phyloP scores from a whole-genome alignment of 2,888 invertebrate species.

The Chrysotoxum bicinctum region DNA sequence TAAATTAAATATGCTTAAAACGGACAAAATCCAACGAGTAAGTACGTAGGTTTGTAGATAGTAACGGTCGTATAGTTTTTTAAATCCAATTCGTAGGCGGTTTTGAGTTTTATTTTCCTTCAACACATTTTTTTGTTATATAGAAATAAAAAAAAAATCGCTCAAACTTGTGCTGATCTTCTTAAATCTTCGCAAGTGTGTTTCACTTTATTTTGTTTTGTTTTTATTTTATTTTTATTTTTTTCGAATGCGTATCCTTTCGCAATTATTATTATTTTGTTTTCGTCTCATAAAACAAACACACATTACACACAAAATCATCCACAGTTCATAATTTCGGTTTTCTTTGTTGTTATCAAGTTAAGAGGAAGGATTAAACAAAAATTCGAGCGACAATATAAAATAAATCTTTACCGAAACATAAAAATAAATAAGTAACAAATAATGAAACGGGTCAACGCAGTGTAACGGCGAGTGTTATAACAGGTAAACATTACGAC shows the following conservation, averaged over 20 bases:
- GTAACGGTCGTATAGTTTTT: neutral
- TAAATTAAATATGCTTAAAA: neutral
- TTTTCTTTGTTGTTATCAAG: neutral
- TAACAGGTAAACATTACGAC: slow-evolving; percentile 42
- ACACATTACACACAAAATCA: neutral
- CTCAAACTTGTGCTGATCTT: neutral
- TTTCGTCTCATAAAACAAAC: slow-evolving; percentile 7
- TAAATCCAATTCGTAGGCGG: neutral
- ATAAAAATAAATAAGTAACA: neutral
- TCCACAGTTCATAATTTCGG: neutral
- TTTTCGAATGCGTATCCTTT: slow-evolving; percentile 35
- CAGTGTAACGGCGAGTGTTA: neutral
- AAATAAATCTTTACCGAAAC: neutral
- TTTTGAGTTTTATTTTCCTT: neutral
- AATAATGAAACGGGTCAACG: neutral
- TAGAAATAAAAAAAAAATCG: neutral
- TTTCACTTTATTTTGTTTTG: neutral
- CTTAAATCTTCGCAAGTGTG: neutral
- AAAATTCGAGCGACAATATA: too few relatives aligned
- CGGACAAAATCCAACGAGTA: neutral
- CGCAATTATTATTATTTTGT: slow-evolving; percentile 10
- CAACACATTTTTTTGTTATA: neutral
- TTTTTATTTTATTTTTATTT: neutral
- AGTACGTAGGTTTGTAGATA: too few relatives aligned
- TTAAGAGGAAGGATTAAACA: neutral